A percentile compares a stretch with the other conserved stretches of the same genome.
Conservation (phyloP, 30 jellyfish, hydroid and myxozoan species). For the Hydra vulgaris region DNA sequence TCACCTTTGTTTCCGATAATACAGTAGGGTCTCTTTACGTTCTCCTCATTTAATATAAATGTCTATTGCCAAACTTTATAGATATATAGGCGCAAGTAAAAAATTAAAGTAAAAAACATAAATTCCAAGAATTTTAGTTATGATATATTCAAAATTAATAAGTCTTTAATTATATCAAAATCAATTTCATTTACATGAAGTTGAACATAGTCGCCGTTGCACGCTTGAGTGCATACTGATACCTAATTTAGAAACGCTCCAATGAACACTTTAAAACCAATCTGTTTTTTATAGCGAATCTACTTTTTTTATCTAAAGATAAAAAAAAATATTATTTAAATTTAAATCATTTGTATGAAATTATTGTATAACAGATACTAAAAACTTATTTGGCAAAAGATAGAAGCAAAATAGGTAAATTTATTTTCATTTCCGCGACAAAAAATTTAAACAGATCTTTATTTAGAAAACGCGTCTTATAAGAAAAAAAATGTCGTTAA, state of each 20-base stretch:
- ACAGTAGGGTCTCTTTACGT: too few relatives aligned
- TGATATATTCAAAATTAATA: neutral
- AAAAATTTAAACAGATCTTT: neutral
- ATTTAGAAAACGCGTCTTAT: neutral
- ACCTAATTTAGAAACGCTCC: slow-evolving; percentile 8
- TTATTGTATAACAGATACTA: neutral
- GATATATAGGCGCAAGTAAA: too few relatives aligned
- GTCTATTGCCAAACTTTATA: too few relatives aligned
- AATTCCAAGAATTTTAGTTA: neutral
- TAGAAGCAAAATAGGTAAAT: neutral
- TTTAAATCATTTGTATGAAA: neutral
- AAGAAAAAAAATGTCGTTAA: neutral
- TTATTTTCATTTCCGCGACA: neutral
- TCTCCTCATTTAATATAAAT: too few relatives aligned
- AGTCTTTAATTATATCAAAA: neutral
- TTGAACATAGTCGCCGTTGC: neutral
- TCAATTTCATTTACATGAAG: neutral
- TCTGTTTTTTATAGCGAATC: slow-evolving; percentile 1
- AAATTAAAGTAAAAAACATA: too few relatives aligned
- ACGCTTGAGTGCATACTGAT: slow-evolving; percentile 7
- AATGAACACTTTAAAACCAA: neutral
- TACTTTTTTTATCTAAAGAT: neutral
- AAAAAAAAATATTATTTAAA: too few relatives aligned
- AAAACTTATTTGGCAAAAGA: neutral
- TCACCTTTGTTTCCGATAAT: too few relatives aligned